Evolutionary conservation across 2,113 vertebrate genomes (phyloP).

Genomic region (Nansenia antarctica): DNA sequence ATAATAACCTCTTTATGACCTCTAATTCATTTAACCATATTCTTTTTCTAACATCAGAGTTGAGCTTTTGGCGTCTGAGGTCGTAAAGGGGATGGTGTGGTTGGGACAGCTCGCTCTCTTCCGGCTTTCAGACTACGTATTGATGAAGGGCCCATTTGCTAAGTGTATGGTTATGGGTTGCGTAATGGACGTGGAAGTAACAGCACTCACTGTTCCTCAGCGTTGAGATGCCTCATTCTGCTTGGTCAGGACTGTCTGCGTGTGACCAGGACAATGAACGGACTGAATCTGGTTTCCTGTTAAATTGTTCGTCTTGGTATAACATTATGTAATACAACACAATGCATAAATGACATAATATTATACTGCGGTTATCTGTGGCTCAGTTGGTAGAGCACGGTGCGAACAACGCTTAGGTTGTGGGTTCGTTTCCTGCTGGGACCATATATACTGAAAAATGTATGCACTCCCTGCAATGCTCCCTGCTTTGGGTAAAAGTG

Average conservation of each 20-base stretch:
- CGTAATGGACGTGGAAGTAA: constrained; percentile 63
- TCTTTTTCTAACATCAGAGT: background rate
- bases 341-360: too few relatives aligned
- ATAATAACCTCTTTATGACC: background rate
- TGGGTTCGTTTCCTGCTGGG: too few relatives aligned
- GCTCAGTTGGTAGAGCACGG: too few relatives aligned
- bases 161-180: constrained; percentile 40
- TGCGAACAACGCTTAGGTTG: too few relatives aligned
- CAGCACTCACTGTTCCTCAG: constrained; percentile 40
- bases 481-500: too few relatives aligned
- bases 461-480: too few relatives aligned
- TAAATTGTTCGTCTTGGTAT: too few relatives aligned
- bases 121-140: constrained; percentile 65
- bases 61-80: constrained; percentile 48
- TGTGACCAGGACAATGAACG: background rate
- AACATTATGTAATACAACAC: background rate
- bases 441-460: too few relatives aligned
- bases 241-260: too few relatives aligned
- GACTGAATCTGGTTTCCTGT: background rate
- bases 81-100: constrained; percentile 33
- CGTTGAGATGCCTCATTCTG: constrained; percentile 22
- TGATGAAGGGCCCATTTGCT: constrained; percentile 53
- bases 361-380: too few relatives aligned
- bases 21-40: background rate
- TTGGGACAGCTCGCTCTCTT: constrained; percentile 42